Evolutionary conservation across 2,113 vertebrate genomes (phyloP).

Genomic region (Eublepharis macularius): DNA sequence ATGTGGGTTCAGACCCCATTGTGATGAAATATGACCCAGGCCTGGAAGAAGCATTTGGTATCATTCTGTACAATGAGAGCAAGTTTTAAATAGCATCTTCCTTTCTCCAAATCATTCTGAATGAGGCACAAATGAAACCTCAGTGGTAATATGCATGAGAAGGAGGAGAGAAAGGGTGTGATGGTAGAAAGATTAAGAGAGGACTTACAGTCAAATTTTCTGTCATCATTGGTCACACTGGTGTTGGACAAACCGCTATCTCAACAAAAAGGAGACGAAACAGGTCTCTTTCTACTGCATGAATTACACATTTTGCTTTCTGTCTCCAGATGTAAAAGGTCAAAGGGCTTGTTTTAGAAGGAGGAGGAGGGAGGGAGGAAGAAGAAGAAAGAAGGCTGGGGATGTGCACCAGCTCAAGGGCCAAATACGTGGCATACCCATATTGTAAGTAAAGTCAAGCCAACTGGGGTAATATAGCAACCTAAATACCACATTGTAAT

Average conservation of each 20-base stretch:
- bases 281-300: too few relatives aligned
- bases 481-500: too few relatives aligned
- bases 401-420: too few relatives aligned
- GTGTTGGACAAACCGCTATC: not conserved
- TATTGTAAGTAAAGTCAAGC: too few relatives aligned
- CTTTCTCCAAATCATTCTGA: not conserved
- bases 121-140: not conserved
- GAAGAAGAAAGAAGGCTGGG: too few relatives aligned
- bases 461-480: too few relatives aligned
- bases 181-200: not conserved
- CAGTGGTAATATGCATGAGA: not conserved
- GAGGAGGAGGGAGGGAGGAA: too few relatives aligned
- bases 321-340: not conserved
- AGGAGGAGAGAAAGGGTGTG: not conserved
- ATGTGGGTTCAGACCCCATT: not conserved
- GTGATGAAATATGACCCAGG: not conserved
- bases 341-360: too few relatives aligned
- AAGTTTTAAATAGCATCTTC: not conserved
- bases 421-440: too few relatives aligned
- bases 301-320: not conserved
- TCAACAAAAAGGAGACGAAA: too few relatives aligned
- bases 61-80: not conserved
- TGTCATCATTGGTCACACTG: not conserved
- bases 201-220: not conserved
- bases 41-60: slow-evolving; percentile 7